Base-by-base conservation (phyloP, 2,113 vertebrate species). In the Ailurus styani region DNA sequence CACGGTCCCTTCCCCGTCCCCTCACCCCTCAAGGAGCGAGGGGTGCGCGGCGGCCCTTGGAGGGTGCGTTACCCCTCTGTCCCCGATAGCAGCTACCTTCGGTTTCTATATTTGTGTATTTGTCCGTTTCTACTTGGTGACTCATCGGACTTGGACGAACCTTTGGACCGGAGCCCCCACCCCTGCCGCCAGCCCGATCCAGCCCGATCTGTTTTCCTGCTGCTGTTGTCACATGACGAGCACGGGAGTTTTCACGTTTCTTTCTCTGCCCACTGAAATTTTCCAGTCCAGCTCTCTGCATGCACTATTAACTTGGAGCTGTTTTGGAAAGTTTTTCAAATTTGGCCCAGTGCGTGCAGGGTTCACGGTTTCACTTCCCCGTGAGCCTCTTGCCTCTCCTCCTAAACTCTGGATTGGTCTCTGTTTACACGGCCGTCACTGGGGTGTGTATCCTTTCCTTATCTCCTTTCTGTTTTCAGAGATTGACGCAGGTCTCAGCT, bases 121-220 rank as follows among this genome's bases (percentile, higher is more conserved):
- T 42, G 47, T 90, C 29, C 21, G 86, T 84, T 88, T 86, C 87
- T 87, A 4, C 60, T 57, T 20, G 37, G 68, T 97, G 97, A 98
- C 94, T 97, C 96, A 91, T 23, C 62, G 17, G 9, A 2, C 94
- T 91, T 68, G 78, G 85, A 91, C 79, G 87, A 52, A 85, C 79
- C 93, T 97, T 96, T 94, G 95, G 88, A 93, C 88, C 21, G 0
- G 42, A 64, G 40, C 50, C 62, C 31, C 85, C 37, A 1, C 64
- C 29, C 82, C 37, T 13, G 6, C 83, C 6, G 1, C 10, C 50
- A 47, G 78, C 87, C 37, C 0, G 1, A 29, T 91, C 12, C 50
- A n/a, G 87, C 87, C 37, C 0, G 7, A 21, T 91, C 79, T 73
- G 73, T 91, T 97, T 97, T 93, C 95, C 91, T 45, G 52, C 42